phyloP scores from a whole-genome alignment of 2,888 invertebrate species.

The Tolmerus cingulatus region DNA sequence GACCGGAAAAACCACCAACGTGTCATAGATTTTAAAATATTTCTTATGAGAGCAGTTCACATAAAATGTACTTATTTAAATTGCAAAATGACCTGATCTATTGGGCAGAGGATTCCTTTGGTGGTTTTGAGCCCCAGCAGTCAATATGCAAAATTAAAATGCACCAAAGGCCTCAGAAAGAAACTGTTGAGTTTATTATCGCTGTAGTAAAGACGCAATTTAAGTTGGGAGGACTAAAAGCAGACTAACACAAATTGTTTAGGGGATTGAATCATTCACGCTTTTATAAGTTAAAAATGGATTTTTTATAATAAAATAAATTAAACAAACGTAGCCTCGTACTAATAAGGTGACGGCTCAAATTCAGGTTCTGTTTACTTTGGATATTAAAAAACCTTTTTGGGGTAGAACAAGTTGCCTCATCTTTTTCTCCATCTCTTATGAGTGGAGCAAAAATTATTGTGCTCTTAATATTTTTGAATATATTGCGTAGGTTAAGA shows the following conservation, averaged over 20 bases:
- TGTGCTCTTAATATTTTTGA: neutral
- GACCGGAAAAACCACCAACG: conserved; percentile 52
- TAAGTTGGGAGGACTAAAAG: neutral
- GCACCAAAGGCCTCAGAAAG: neutral
- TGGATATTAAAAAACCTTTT: neutral
- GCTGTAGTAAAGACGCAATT: neutral
- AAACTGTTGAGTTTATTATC: neutral
- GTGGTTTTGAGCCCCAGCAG: neutral
- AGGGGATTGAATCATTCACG: neutral
- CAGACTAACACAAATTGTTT: neutral
- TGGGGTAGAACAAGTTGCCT: neutral
- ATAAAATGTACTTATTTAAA: neutral
- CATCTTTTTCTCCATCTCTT: neutral
- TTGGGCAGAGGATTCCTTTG: neutral
- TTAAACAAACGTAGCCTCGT: neutral
- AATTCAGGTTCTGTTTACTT: neutral
- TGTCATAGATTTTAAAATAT: conserved; percentile 48
- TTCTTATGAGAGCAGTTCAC: neutral
- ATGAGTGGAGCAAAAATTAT: neutral
- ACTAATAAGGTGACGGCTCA: neutral
- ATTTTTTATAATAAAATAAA: neutral
- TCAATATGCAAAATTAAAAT: neutral
- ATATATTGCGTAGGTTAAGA: neutral
- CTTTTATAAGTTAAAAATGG: neutral
- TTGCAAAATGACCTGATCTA: neutral